phyloP scores from a whole-genome alignment of 92 coral and sea anemone genomes.

The Montipora capitata region DNA sequence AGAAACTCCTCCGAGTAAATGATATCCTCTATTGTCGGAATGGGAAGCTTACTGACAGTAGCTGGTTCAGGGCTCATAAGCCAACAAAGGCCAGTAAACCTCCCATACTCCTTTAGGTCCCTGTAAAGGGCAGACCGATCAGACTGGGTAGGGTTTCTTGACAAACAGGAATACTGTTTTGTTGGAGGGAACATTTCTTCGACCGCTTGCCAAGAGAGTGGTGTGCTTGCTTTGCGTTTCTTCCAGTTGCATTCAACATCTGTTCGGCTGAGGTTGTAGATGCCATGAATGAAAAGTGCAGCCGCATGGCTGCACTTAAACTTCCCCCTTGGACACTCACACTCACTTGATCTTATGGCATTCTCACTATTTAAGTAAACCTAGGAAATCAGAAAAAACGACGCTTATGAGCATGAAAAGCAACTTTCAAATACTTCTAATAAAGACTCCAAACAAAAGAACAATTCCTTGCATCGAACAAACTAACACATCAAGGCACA shows the following conservation, averaged over 20 bases:
- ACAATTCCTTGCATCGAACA: no score
- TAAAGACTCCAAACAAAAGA: not conserved
- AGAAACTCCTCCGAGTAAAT: slow-evolving; percentile 42
- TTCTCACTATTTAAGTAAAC: slow-evolving; percentile 5
- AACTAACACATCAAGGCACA: not conserved
- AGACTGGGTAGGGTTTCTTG: slow-evolving; percentile 8
- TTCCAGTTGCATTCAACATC: slow-evolving; percentile 31
- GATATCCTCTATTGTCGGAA: slow-evolving; percentile 47
- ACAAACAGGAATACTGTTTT: slow-evolving; percentile 5
- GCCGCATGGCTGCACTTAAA: slow-evolving; percentile 22
- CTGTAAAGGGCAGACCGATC: slow-evolving; percentile 40
- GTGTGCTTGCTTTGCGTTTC: slow-evolving; percentile 21
- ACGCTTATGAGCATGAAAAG: not conserved
- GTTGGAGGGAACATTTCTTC: slow-evolving; percentile 28
- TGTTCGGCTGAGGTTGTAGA: slow-evolving; percentile 9
- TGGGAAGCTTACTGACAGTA: slow-evolving; percentile 19
- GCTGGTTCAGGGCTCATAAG: slow-evolving; percentile 68
- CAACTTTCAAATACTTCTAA: not conserved
- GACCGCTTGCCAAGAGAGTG: slow-evolving; percentile 8
- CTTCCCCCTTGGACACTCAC: slow-evolving; percentile 20
- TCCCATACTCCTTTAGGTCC: slow-evolving; percentile 42
- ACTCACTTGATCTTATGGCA: no score
- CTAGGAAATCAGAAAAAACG: slow-evolving; percentile 17
- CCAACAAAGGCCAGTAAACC: slow-evolving; percentile 73
- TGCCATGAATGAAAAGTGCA: slow-evolving; percentile 27